These are phyloP conservation scores for Triplophysa yarkandensis DNA, from an alignment of 2,797 vertebrate species.

Conservation along the genomic window DNA sequence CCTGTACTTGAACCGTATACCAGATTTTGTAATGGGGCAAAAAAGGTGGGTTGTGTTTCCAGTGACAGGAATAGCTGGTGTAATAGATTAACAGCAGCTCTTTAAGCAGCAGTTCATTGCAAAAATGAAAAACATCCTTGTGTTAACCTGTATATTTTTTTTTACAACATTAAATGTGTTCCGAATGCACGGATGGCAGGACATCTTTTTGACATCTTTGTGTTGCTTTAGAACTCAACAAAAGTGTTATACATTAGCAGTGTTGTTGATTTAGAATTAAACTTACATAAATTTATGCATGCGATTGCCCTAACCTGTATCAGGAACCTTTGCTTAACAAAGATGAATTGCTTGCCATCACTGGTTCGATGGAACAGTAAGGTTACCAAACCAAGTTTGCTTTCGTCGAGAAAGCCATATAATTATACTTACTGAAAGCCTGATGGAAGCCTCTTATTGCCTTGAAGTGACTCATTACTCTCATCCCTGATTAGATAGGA, in stretches of 20 bases:
- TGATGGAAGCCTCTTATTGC: constrained; percentile 17
- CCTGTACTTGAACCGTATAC: constrained; percentile 22
- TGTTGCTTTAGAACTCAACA: not conserved
- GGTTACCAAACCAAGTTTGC: not conserved
- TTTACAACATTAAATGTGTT: too few species aligned
- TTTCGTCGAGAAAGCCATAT: constrained; percentile 11
- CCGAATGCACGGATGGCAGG: not conserved
- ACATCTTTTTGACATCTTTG: not conserved
- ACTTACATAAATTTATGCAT: not conserved
- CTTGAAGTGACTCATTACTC: constrained; percentile 26
- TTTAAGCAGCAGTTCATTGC: not conserved
- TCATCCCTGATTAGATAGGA: constrained; percentile 34
- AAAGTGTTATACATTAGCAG: not conserved
- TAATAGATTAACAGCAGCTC: constrained; percentile 8
- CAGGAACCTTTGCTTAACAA: not conserved
- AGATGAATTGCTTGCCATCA: not conserved
- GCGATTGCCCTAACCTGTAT: not conserved
- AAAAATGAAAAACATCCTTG: too few species aligned
- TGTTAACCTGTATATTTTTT: too few species aligned
- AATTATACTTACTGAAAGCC: constrained; percentile 25
- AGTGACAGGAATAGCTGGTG: not conserved
- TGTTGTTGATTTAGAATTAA: not conserved
- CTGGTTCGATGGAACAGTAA: not conserved
- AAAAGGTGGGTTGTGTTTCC: too few species aligned
- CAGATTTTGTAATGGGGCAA: not conserved